A percentile compares a stretch with the other conserved stretches of the same genome.
Evolutionary conservation across 2,797 vertebrate species (phyloP).

Genomic region (Coreius guichenoti): DNA sequence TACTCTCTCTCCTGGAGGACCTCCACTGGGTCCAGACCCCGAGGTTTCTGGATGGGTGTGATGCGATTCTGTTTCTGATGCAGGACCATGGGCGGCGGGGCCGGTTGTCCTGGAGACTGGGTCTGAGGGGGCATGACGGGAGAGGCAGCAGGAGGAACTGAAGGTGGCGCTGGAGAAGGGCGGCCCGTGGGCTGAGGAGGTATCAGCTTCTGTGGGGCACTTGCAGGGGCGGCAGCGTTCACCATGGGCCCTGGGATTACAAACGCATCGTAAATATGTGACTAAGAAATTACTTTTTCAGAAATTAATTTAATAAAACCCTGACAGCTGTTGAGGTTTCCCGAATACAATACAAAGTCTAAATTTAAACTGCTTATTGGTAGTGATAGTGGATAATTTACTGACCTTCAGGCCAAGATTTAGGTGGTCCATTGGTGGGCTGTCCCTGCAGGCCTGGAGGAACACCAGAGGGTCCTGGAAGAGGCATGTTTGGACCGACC

Average conservation of each 20-base stretch:
- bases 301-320: neutral
- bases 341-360: neutral
- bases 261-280: neutral
- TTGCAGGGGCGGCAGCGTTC: slow-evolving; percentile 90
- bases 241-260: slow-evolving; percentile 86
- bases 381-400: neutral
- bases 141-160: slow-evolving; percentile 90
- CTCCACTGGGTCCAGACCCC: slow-evolving; percentile 95
- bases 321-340: neutral
- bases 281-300: neutral
- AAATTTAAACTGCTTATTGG: neutral
- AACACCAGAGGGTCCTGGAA: slow-evolving; percentile 91
- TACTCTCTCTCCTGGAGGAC: slow-evolving; percentile 96
- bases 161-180: slow-evolving; percentile 90
- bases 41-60: slow-evolving; percentile 95
- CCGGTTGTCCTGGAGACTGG: slow-evolving; percentile 91
- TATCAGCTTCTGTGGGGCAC: slow-evolving; percentile 92
- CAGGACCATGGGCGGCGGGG: slow-evolving; percentile 90
- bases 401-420: slow-evolving; percentile 95
- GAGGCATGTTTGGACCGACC: slow-evolving; percentile 93
- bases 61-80: slow-evolving; percentile 95
- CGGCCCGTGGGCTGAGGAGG: slow-evolving; percentile 92
- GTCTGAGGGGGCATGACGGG: slow-evolving; percentile 96
- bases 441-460: slow-evolving; percentile 92
- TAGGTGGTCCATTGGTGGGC: slow-evolving; percentile 90